Base-by-base conservation (phyloP, 2,113 vertebrate genomes). In the Poeciliopsis occidentalis region DNA sequence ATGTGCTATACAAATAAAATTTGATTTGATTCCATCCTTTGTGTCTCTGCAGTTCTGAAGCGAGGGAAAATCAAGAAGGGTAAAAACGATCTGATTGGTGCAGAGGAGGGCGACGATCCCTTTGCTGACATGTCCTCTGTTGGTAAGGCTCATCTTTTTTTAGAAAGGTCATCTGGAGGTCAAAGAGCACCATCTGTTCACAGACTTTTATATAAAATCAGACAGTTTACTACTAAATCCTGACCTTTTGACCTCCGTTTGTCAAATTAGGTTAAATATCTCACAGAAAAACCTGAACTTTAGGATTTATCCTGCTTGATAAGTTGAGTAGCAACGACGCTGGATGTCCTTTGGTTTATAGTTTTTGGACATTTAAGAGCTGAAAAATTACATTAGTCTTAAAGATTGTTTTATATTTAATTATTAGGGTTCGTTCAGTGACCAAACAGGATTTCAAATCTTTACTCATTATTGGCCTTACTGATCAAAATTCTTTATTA, bases 41-140 rank as follows among this genome's bases (percentile, higher is more conserved):
- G 24, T 76, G 51, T 24, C 1, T 64, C 83, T 81, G 57, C 92
- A 99, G 98, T 97, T 84, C 83, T 99, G 93, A 98, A 98, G 94
- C 95, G 97, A 89, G 94, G 96, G 0, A 97, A 98, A 75, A 84
- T 66, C 34, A 99, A 96, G 92, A 99, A 96, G 91, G 96, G 97
- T 91, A 96, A 97, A 79, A 97, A 95, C 0, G 98, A 99, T 88
- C 94, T 99, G 74, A 99, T 99, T 76, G 94, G 95, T 0, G 96
- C 96, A 0, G 97, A 99, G 92, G 98, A 98, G 85, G 97, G 97
- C 0, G 97, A 97, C 64, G 97, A 98, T 88, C 95, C 96, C 76
- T 97, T 97, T 22, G 93, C 95, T 5, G 98, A 99, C 86, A 95
- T 98, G 83, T 97, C 97, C 65, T 98, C 97, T 0, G 95, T 96